These are phyloP conservation scores for Rhegmatorhina hoffmannsi DNA, from an alignment of 2,113 vertebrate genomes.

Conservation along the genomic window DNA sequence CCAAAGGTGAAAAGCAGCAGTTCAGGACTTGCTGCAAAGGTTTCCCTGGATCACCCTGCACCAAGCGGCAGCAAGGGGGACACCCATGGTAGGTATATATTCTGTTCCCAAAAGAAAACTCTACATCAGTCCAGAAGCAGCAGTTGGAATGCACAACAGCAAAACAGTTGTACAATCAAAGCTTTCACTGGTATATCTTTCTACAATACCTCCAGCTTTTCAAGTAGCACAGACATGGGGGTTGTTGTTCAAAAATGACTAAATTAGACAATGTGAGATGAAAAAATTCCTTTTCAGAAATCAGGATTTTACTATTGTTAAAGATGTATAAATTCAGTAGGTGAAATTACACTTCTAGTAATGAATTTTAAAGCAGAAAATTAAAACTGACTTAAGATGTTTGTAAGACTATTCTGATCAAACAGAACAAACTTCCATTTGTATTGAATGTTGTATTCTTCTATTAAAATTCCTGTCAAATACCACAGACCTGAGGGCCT, in stretches of 20 bases:
- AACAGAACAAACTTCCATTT: neutral
- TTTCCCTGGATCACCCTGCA: neutral
- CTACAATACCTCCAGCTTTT: neutral
- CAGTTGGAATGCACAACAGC: neutral
- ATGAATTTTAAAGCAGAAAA: neutral
- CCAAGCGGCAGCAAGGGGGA: neutral
- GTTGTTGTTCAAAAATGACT: neutral
- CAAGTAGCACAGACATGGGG: neutral
- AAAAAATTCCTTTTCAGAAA: neutral
- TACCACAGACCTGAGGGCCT: neutral
- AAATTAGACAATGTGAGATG: accelerated
- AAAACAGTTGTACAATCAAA: neutral
- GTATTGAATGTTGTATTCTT: neutral
- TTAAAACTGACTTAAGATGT: neutral
- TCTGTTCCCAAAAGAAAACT: neutral
- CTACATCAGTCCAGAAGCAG: neutral
- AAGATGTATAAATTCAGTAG: neutral
- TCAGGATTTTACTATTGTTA: neutral
- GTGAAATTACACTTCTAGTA: neutral
- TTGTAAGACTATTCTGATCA: neutral
- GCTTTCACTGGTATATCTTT: neutral
- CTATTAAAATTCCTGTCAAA: neutral
- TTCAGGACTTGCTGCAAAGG: neutral
- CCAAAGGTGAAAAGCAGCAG: neutral
- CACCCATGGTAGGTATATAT: neutral